These are phyloP conservation scores for Aphodius sticticus DNA, from an alignment of 2,888 invertebrate genomes.

Conservation along the genomic window DNA sequence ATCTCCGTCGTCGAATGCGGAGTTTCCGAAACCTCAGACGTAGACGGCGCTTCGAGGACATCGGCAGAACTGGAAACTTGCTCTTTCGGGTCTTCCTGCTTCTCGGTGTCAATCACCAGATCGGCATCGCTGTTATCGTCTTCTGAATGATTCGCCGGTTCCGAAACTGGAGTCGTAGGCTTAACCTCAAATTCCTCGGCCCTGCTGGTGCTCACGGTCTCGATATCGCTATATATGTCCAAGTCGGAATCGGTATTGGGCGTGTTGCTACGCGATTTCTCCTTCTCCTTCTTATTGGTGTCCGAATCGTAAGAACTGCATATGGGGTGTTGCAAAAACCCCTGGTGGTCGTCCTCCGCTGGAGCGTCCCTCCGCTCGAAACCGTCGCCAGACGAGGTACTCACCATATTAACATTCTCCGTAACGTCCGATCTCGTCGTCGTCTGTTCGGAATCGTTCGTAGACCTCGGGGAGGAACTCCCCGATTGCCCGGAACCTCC, in stretches of 20 bases:
- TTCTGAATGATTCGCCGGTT: constrained; percentile 55
- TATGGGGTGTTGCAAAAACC: constrained; percentile 40
- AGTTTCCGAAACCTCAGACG: constrained; percentile 31
- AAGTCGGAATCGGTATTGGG: constrained; percentile 56
- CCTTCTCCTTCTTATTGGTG: constrained; percentile 39
- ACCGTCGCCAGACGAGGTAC: constrained; percentile 27
- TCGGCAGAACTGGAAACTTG: constrained; percentile 42
- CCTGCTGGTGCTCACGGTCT: constrained; percentile 57
- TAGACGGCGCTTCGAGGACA: constrained; percentile 13
- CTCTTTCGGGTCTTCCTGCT: constrained; percentile 47
- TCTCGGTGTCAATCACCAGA: constrained; percentile 65
- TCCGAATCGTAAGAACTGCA: constrained; percentile 39
- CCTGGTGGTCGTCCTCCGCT: constrained; percentile 46
- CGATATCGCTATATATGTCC: constrained; percentile 71
- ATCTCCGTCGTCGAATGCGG: constrained; percentile 46
- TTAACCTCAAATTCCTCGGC: constrained; percentile 18
- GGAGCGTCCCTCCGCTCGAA: constrained; percentile 29
- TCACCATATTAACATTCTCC: constrained; percentile 28
- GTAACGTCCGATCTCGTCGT: not conserved
- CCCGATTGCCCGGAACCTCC: constrained; percentile 48
- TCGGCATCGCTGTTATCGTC: constrained; percentile 63
- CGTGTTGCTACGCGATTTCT: constrained; percentile 41
- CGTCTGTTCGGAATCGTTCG: constrained; percentile 21
- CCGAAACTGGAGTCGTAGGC: constrained; percentile 50
- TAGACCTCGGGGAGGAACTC: constrained; percentile 13